Percentiles rank a stretch among this genome's conserved stretches.
Evolutionary conservation across 2,113 vertebrate genomes (phyloP).

Genomic region (human (Homo sapiens)): DNA sequence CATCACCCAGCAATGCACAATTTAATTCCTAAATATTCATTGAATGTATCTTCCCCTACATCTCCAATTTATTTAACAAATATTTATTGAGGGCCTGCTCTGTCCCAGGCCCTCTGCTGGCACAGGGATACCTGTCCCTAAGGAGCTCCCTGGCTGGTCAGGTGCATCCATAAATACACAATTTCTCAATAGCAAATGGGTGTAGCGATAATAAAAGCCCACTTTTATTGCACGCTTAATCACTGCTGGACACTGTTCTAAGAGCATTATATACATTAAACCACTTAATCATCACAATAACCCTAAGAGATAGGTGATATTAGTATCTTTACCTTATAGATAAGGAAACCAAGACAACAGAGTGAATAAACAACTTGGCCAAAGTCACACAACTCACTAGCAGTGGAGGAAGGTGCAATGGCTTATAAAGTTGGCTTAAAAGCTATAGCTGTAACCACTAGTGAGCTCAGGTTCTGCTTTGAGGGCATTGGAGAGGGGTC

Average conservation of each 20-base stretch:
- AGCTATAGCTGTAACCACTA: not conserved
- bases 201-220: not conserved
- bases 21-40: not conserved
- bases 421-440: not conserved
- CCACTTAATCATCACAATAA: slow-evolving; percentile 3
- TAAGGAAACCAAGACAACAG: slow-evolving; percentile 24
- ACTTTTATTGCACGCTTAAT: not conserved
- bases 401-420: not conserved
- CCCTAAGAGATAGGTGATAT: not conserved
- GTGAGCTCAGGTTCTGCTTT: not conserved
- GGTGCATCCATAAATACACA: not conserved
- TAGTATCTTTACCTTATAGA: not conserved
- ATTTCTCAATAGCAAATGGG: not conserved
- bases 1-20: not conserved
- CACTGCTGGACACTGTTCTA: not conserved
- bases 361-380: not conserved
- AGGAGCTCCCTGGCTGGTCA: not conserved
- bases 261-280: not conserved
- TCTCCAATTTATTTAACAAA: not conserved
- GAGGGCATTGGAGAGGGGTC: not conserved
- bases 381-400: not conserved
- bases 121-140: not conserved
- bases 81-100: not conserved
- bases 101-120: not conserved
- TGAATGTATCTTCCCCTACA: not conserved